Conservation (phyloP, 2,113 vertebrate genomes). For the Gallinago jamesoni region DNA sequence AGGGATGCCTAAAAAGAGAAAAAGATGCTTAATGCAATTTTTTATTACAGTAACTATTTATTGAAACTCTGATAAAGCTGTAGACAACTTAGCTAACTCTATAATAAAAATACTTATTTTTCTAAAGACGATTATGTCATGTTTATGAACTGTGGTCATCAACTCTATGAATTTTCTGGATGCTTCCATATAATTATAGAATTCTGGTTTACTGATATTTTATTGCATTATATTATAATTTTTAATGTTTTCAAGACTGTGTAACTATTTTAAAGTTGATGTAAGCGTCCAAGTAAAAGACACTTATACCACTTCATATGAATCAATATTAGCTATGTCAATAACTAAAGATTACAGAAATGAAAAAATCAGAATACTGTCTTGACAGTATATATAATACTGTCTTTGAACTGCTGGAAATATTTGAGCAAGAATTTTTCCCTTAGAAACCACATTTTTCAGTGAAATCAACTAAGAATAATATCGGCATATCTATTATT, state of each 20-base stretch:
- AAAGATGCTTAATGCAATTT: background rate
- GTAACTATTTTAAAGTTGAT: background rate
- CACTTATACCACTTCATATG: background rate
- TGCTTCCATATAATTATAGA: background rate
- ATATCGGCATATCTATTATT: background rate
- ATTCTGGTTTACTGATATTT: background rate
- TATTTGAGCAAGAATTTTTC: background rate
- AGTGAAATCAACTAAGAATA: background rate
- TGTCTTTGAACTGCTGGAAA: background rate
- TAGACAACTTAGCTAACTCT: background rate
- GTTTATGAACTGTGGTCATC: background rate
- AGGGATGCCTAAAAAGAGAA: background rate
- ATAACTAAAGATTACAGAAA: background rate
- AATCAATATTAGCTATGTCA: background rate
- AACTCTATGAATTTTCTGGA: background rate
- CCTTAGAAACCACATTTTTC: background rate
- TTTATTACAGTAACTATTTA: background rate
- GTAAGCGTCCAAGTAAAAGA: background rate
- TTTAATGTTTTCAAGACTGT: background rate
- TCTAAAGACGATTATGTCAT: background rate
- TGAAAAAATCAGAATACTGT: background rate
- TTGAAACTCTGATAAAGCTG: background rate
- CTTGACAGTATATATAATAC: too few species aligned
- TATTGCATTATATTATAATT: background rate
- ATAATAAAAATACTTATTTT: background rate